phyloP scores from a whole-genome alignment of 92 coral and sea anemone genomes.

The Parazoanthus atlanticus region DNA sequence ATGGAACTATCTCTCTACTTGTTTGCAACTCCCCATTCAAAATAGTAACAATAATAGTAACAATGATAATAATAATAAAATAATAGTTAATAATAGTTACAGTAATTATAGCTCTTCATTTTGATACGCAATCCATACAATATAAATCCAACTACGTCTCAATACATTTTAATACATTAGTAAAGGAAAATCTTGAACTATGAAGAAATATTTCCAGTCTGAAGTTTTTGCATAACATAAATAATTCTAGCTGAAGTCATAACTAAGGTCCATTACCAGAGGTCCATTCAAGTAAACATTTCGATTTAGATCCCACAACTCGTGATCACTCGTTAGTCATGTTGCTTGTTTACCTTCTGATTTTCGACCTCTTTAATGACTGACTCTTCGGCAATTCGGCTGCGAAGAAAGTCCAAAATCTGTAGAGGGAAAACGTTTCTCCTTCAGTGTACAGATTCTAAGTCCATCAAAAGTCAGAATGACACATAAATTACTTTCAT shows the following conservation, averaged over 20 bases:
- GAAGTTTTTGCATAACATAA: neutral
- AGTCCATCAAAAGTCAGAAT: too few relatives aligned
- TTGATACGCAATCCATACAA: neutral
- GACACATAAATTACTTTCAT: too few relatives aligned
- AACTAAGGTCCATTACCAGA: neutral
- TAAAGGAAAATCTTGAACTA: neutral
- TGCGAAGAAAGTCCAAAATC: slow-evolving; percentile 45
- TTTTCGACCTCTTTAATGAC: slow-evolving; percentile 31
- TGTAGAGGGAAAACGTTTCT: slow-evolving; percentile 22
- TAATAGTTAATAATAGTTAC: too few relatives aligned
- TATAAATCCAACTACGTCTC: neutral
- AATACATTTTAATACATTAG: neutral
- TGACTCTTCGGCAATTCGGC: neutral
- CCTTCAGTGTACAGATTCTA: neutral
- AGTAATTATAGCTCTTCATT: too few relatives aligned
- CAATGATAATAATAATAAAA: too few relatives aligned
- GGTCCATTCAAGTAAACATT: neutral
- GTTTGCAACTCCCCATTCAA: too few relatives aligned
- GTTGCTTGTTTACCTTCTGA: slow-evolving; percentile 39
- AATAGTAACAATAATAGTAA: too few relatives aligned
- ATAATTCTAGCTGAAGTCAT: neutral
- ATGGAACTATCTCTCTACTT: too few relatives aligned
- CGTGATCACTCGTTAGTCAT: neutral
- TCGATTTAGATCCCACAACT: too few relatives aligned
- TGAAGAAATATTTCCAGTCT: neutral